phyloP scores from a whole-genome alignment of 2,888 invertebrate genomes.

The Adelphocoris suturalis region DNA sequence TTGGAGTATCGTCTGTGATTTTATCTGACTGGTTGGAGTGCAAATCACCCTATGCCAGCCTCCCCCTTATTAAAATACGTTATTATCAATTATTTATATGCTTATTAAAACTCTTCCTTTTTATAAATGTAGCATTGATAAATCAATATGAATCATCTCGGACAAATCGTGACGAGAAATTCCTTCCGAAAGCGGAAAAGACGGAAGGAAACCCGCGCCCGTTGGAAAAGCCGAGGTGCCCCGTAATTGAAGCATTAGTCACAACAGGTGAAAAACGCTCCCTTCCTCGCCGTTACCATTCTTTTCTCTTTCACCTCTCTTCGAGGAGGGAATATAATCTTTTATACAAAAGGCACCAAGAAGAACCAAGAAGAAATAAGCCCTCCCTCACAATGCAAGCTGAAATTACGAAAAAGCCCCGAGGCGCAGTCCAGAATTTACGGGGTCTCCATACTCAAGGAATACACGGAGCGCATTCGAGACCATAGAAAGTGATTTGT shows the following conservation, averaged over 20 bases:
- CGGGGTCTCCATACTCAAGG: slow-evolving; percentile 7
- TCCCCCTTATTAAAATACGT: no score
- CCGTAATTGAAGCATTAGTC: slow-evolving; percentile 20
- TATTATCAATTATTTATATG: no score
- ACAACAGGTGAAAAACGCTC: slow-evolving; percentile 39
- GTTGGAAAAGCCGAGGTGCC: background rate
- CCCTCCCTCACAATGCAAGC: background rate
- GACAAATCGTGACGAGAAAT: no score
- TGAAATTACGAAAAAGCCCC: background rate
- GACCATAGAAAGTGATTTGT: slow-evolving; percentile 2
- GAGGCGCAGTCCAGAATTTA: background rate
- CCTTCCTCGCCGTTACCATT: background rate
- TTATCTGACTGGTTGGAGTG: no score
- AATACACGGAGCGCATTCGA: slow-evolving; percentile 22
- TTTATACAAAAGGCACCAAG: background rate
- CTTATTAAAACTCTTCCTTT: no score
- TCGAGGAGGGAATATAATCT: background rate
- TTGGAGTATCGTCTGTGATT: no score
- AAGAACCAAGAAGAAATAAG: background rate
- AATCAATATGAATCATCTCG: no score
- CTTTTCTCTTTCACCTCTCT: background rate
- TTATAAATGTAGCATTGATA: no score
- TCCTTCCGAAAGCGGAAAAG: no score
- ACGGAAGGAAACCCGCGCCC: no score
- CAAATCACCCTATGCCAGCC: no score